Conservation (phyloP, 2,113 vertebrate species). For the Tyto alba region DNA sequence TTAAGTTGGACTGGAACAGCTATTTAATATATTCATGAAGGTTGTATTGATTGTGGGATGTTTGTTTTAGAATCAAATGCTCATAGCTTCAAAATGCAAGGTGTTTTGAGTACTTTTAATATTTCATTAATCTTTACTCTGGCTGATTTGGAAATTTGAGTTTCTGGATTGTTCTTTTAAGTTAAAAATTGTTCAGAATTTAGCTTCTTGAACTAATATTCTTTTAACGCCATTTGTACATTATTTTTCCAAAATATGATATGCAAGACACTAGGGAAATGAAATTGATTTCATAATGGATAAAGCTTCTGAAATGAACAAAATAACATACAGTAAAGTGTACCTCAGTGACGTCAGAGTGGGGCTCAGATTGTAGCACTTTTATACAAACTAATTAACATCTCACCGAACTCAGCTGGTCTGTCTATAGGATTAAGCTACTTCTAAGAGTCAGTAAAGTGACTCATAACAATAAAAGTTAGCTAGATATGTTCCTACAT, state of each 20-base stretch:
- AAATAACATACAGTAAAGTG: background rate
- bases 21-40: conserved; percentile 43
- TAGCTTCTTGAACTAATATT: background rate
- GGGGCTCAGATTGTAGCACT: background rate
- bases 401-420: background rate
- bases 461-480: background rate
- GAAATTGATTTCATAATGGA: conserved; percentile 13
- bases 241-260: background rate
- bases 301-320: conserved; percentile 8
- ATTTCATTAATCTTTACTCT: conserved; percentile 15
- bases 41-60: conserved; percentile 10
- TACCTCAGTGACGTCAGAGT: background rate
- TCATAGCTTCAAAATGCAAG: conserved; percentile 19
- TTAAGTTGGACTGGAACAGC: conserved; percentile 24
- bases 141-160: background rate
- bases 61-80: conserved; percentile 4
- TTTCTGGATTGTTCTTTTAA: conserved; percentile 2
- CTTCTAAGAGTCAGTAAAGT: background rate
- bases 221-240: background rate
- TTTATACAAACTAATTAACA: background rate
- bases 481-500: background rate
- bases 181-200: background rate
- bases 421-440: background rate
- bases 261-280: background rate
- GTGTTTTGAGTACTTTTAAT: conserved; percentile 20